These are phyloP conservation scores for Tenthredo notha DNA, from an alignment of 2,888 invertebrate genomes.

Conservation along the genomic window DNA sequence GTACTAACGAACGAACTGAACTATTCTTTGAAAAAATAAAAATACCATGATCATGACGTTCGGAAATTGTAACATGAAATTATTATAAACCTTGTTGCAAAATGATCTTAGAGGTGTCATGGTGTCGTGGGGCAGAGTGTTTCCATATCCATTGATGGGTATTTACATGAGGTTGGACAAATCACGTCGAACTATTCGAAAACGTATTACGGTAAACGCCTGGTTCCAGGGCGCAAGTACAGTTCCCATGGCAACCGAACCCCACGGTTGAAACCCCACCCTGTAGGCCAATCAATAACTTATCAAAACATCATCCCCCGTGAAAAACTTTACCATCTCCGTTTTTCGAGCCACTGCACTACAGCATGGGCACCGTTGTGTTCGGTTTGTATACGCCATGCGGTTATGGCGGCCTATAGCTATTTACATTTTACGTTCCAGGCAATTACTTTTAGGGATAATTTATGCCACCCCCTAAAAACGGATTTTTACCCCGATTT, in stretches of 20 bases:
- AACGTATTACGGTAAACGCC: constrained; percentile 77
- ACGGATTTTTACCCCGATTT: not conserved
- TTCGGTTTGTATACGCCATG: not conserved
- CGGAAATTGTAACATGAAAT: not conserved
- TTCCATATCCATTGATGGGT: not conserved
- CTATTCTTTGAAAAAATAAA: not conserved
- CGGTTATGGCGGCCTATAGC: constrained; percentile 19
- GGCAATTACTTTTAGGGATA: constrained; percentile 29
- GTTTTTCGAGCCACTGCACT: constrained; percentile 18
- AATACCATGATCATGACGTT: too few species aligned
- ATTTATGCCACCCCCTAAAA: not conserved
- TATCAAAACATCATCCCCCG: constrained; percentile 71
- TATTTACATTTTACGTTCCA: constrained; percentile 37
- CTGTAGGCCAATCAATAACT: constrained; percentile 76
- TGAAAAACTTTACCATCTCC: not conserved
- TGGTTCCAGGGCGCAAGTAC: constrained; percentile 71
- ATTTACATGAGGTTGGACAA: constrained; percentile 61
- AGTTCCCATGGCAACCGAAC: constrained; percentile 70
- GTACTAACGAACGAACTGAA: not conserved
- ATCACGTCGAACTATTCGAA: constrained; percentile 77
- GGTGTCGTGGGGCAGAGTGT: not conserved
- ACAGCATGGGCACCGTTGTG: not conserved
- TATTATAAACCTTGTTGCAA: not conserved
- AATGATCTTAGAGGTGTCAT: not conserved
- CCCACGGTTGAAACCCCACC: constrained; percentile 59